Conservation (phyloP, 2,888 invertebrate genomes). For the Conops quadrifasciatus region DNA sequence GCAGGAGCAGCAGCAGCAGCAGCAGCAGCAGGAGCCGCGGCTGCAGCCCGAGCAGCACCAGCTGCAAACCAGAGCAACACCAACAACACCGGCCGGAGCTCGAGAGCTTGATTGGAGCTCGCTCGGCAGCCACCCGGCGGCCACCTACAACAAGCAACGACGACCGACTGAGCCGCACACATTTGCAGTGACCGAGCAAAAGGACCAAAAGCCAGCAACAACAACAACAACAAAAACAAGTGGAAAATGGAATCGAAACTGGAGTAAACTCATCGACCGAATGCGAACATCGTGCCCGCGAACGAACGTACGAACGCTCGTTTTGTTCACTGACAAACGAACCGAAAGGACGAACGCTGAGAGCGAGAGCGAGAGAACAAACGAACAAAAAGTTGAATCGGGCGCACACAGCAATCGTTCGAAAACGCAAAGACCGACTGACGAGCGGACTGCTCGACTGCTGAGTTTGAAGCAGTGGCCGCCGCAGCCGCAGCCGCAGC, state of each 20-base stretch:
- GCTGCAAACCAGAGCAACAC: conserved; percentile 7
- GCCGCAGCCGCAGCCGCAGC: conserved; percentile 28
- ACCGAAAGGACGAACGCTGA: conserved; percentile 19
- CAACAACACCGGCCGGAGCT: neutral
- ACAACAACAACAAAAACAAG: conserved; percentile 16
- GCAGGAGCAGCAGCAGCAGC: conserved; percentile 41
- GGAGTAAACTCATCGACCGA: conserved; percentile 27
- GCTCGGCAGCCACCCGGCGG: conserved; percentile 53
- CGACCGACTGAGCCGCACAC: conserved; percentile 58
- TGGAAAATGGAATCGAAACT: conserved; percentile 26
- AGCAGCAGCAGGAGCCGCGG: conserved; percentile 38
- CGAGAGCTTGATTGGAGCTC: neutral
- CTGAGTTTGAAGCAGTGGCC: too few species aligned
- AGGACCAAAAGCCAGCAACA: conserved; percentile 24
- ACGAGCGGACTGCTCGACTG: conserved; percentile 5
- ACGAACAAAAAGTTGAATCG: conserved; percentile 15
- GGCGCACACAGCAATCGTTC: neutral
- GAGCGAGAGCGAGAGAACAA: neutral
- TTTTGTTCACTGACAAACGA: neutral
- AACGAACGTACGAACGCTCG: conserved; percentile 6
- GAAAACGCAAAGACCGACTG: neutral
- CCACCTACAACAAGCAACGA: conserved; percentile 60
- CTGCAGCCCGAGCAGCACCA: conserved; percentile 30
- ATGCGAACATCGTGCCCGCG: too few species aligned
- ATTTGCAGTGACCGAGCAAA: conserved; percentile 53